These are phyloP conservation scores for Ruditapes philippinarum DNA, from an alignment of 1,140 invertebrate species.

Conservation along the genomic window DNA sequence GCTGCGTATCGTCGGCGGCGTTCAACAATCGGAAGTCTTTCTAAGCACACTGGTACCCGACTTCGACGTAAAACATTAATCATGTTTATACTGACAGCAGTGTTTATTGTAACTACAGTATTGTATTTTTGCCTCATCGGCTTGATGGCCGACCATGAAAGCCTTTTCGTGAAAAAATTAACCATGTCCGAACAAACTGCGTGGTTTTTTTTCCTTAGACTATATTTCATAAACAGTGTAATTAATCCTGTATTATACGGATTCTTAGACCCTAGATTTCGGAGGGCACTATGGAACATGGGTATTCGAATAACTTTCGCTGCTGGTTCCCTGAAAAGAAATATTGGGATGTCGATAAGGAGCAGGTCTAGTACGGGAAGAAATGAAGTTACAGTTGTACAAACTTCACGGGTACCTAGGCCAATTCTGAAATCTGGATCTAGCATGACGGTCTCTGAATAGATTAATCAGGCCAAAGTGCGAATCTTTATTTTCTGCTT, in stretches of 20 bases:
- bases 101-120: constrained; percentile 42
- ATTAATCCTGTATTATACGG: constrained; percentile 59
- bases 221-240: constrained; percentile 65
- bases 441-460: constrained; percentile 4
- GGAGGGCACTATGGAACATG: constrained; percentile 50
- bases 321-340: constrained; percentile 47
- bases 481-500: no score
- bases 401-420: not conserved
- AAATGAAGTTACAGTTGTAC: not conserved
- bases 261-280: constrained; percentile 59
- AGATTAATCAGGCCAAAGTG: no score
- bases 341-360: constrained; percentile 18
- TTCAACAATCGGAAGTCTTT: constrained; percentile 46
- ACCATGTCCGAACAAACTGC: not conserved
- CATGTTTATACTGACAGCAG: constrained; percentile 60
- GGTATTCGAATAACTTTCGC: constrained; percentile 1
- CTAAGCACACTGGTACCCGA: not conserved
- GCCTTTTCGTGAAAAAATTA: constrained; percentile 5
- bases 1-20: not conserved
- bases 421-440: constrained; percentile 33
- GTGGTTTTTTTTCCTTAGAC: constrained; percentile 55
- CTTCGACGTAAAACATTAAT: constrained; percentile 56
- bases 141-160: constrained; percentile 1
- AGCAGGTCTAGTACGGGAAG: constrained; percentile 1
- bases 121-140: constrained; percentile 53